Evolutionary conservation across 2,113 vertebrate species (phyloP), one percentile per base, ranked within the genome.

Genomic region (Lepidothrix coronata): DNA sequence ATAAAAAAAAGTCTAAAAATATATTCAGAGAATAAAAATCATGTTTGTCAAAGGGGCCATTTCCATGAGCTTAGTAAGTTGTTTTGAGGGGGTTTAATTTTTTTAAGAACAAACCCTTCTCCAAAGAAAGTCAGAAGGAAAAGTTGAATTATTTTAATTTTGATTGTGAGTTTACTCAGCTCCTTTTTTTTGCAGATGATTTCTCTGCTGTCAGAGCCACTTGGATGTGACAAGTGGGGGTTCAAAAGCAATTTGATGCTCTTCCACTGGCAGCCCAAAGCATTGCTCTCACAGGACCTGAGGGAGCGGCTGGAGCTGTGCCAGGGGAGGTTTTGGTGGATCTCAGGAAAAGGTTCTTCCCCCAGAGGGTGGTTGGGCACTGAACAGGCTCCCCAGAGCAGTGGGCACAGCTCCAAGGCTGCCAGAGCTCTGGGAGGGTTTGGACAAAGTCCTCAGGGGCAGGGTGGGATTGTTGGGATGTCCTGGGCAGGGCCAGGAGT

Each of bases 151-250:
- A 3, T 49, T 41, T 35, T 43, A 63, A 35, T 39, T 59, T 20
- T 33, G 28, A 4, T 33, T 22, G 8, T 1, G 2, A 12, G 12
- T 22, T 23, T 17, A 10, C 6, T 55, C 16, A 22, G 9, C 31
- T 74, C 20, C 18, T 39, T 28, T 30, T 22, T 20, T 58, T 3
- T 15, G 14, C 30, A 57, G 49, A 22, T 2, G 4, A 14, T 1
- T 8, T 21, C 21, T 24, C 5, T 2, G 12, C 59, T 9, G 6
- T 25, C 23, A 31, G 39, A 33, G 14, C 7, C 3, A 0, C 30
- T 41, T 54, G n/a, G 44, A 31, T 2, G 16, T 5, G 37, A 27
- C 9, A 33, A 35, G 51, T 0, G 3, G 6, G 8, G 7, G 5
- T 55, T 58, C n/a, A 31, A 33, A 49, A 43, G 11, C 12, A 17